phyloP scores from a whole-genome alignment of 2,113 vertebrate genomes.

The Sylvia atricapilla region DNA sequence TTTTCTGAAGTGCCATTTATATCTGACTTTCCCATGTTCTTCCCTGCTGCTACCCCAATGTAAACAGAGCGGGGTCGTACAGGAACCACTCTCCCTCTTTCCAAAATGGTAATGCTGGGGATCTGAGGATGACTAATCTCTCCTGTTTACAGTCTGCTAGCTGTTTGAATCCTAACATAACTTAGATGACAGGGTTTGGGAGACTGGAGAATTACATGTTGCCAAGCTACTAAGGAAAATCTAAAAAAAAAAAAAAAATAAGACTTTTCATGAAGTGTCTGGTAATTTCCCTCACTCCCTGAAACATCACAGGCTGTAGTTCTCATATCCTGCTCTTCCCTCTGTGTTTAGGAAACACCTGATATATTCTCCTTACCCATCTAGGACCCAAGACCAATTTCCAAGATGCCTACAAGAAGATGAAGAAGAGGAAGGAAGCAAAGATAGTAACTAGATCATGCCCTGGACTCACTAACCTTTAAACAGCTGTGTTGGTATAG shows the following conservation, averaged over 20 bases:
- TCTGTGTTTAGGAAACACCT: background rate
- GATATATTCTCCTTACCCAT: background rate
- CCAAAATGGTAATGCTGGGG: conserved; percentile 19
- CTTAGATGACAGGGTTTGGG: conserved; percentile 39
- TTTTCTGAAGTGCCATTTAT: conserved; percentile 9
- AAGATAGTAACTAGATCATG: background rate
- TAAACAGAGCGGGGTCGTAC: background rate
- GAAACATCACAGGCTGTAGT: background rate
- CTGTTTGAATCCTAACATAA: conserved; percentile 46
- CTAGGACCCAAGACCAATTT: background rate
- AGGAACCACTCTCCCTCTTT: conserved; percentile 19
- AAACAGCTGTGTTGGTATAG: background rate
- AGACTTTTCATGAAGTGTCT: background rate
- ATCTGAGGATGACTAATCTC: conserved; percentile 46
- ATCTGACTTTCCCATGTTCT: conserved; percentile 25
- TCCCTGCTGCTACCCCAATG: conserved; percentile 4
- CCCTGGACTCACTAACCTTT: background rate
- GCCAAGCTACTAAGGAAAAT: conserved; percentile 28
- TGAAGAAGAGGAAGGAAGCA: background rate
- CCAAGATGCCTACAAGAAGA: background rate
- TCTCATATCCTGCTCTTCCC: background rate
- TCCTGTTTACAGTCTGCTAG: conserved; percentile 54
- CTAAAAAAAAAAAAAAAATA: background rate
- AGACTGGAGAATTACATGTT: conserved; percentile 42
- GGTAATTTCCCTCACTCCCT: background rate